Evolutionary conservation across 2,888 invertebrate genomes (phyloP).

Genomic region (Acronicta psi): DNA sequence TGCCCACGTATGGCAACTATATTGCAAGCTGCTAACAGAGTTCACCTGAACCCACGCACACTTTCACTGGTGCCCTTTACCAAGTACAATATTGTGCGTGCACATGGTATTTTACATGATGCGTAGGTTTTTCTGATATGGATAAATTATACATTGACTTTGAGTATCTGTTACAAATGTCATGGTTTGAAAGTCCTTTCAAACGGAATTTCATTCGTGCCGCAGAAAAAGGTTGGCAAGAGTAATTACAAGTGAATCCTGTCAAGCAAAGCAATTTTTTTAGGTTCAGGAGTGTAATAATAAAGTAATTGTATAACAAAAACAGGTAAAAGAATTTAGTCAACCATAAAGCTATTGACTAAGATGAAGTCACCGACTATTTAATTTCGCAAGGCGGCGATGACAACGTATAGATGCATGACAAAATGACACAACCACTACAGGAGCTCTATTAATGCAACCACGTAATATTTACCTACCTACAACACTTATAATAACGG

Average conservation of each 20-base stretch:
- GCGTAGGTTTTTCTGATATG: slow-evolving; percentile 24
- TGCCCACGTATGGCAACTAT: slow-evolving; percentile 62
- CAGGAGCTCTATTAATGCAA: slow-evolving; percentile 58
- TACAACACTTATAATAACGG: slow-evolving; percentile 46
- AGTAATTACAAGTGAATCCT: slow-evolving; percentile 24
- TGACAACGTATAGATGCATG: slow-evolving; percentile 62
- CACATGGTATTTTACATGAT: slow-evolving; percentile 24
- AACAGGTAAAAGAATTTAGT: slow-evolving; percentile 40
- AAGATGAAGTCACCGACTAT: slow-evolving; percentile 69
- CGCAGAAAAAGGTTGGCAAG: slow-evolving; percentile 40
- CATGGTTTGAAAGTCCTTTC: background rate
- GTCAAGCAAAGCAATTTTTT: too few species aligned
- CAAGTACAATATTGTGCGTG: slow-evolving; percentile 36
- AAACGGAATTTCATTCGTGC: background rate
- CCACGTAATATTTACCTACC: slow-evolving; percentile 48
- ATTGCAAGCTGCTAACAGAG: slow-evolving; percentile 55
- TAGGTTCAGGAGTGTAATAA: slow-evolving; percentile 37
- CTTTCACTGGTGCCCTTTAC: slow-evolving; percentile 67
- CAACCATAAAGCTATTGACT: slow-evolving; percentile 33
- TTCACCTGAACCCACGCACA: slow-evolving; percentile 58
- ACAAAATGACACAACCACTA: slow-evolving; percentile 68
- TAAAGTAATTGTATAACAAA: slow-evolving; percentile 26
- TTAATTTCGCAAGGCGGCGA: slow-evolving; percentile 64
- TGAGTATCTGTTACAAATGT: background rate
- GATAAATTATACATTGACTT: slow-evolving; percentile 16